phyloP scores from a whole-genome alignment of 1,140 invertebrate species.

The Bombyx mori region DNA sequence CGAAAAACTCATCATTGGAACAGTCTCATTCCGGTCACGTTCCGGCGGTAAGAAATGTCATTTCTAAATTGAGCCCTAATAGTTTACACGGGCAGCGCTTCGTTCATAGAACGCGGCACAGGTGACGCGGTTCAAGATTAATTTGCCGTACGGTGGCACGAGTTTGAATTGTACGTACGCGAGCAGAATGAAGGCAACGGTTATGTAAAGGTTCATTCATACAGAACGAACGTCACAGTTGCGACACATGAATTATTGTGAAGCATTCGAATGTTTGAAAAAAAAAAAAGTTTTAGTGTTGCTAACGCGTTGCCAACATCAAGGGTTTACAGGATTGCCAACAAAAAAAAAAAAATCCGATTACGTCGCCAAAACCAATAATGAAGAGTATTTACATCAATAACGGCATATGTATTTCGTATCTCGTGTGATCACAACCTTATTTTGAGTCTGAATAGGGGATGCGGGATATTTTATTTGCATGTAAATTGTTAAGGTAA shows the following conservation, averaged over 20 bases:
- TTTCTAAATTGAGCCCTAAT: conserved; percentile 11
- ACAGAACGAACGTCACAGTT: neutral
- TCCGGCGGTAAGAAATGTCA: conserved; percentile 15
- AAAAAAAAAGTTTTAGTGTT: neutral
- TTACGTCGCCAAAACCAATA: no score
- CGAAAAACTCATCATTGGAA: conserved; percentile 19
- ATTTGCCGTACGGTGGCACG: conserved; percentile 14
- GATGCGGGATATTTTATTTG: no score
- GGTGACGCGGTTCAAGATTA: conserved; percentile 2
- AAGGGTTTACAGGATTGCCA: no score
- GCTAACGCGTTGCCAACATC: no score
- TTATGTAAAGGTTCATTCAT: conserved; percentile 5
- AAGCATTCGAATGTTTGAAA: neutral
- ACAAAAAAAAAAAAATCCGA: no score
- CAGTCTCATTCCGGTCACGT: conserved; percentile 32
- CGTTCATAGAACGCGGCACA: neutral
- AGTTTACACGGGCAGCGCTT: conserved; percentile 2
- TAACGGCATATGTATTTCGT: no score
- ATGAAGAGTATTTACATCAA: no score
- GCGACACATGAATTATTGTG: neutral
- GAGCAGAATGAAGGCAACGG: conserved; percentile 17
- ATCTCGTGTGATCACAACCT: no score
- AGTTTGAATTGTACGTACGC: conserved; percentile 20
- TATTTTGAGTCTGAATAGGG: no score
- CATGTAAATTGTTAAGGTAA: no score